Base-by-base conservation (phyloP, 2,888 invertebrate genomes). In the Thelaira solivaga region DNA sequence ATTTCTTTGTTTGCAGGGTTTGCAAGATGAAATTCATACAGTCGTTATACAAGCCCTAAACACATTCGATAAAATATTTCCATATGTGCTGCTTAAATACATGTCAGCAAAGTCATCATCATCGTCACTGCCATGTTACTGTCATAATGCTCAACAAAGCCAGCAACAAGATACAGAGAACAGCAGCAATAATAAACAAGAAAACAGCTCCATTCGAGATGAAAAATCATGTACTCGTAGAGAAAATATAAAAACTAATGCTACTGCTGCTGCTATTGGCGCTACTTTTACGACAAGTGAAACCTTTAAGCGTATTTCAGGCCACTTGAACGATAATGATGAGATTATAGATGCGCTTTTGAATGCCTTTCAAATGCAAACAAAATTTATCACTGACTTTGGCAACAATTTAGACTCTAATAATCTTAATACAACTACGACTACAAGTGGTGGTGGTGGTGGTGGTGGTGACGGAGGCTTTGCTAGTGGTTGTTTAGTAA, bases 21-120 rank as follows among this genome's bases (percentile, higher is more conserved):
- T 89, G 68, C 87, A 86, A 82, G 89, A 89, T 83, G 89, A 89
- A 76, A 89, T 89, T 81, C 89, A 89, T 83, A 89, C 89, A 76
- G 89, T 89, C 83, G 88, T 89, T 83, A 89, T 89, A 85, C 89
- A 89, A 83, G 88, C 89, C 76, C 84, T 89, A 82, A 86, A 86
- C 83, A 86, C 88, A 80, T 87, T 89, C 84, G 88, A 89, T 85
- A 87, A 86, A 85, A 85, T 88, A 84, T 88, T 89, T 85, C 85
- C 87, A 82, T 85, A 86, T 85, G 85, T 88, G 83, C 83, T 88
- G 84, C 85, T 85, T 83, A 88, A 88, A 84, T 87, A 89, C 86
- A 88, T 88, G 86, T 85, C 85, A 83, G 82, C 81, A 73, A 36
- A 77, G 68, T 62, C 79, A 62, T 51, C 81, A 67, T 51, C 74